These are phyloP conservation scores for Perizoma flavofasciatum DNA, from an alignment of 2,888 invertebrate genomes.

Conservation along the genomic window DNA sequence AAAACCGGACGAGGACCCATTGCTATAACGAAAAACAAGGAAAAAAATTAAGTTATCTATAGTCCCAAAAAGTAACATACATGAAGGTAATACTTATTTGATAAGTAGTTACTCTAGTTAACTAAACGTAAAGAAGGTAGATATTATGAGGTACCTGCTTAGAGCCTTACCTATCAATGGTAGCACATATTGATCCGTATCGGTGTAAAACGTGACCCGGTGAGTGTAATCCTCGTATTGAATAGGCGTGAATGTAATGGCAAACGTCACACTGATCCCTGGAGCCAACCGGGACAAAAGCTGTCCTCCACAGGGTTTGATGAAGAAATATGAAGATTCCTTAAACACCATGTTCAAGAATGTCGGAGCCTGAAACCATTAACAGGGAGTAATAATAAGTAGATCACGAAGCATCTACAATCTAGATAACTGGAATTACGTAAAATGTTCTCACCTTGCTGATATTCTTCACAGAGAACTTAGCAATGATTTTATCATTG, in stretches of 20 bases:
- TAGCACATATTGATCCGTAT: constrained; percentile 78
- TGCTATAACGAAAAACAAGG: constrained; percentile 49
- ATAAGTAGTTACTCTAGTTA: too few species aligned
- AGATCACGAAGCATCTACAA: too few species aligned
- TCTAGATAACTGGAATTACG: not conserved
- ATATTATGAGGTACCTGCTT: too few species aligned
- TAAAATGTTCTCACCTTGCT: constrained; percentile 71
- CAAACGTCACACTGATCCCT: constrained; percentile 86
- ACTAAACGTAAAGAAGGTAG: too few species aligned
- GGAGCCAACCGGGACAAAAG: constrained; percentile 86
- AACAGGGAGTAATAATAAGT: not conserved
- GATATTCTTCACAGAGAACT: constrained; percentile 82
- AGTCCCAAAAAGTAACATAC: too few species aligned
- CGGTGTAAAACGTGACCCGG: constrained; percentile 79
- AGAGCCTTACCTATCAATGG: constrained; percentile 82
- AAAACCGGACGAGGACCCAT: constrained; percentile 74
- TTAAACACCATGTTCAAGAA: constrained; percentile 76
- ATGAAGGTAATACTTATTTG: too few species aligned
- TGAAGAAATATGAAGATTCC: constrained; percentile 77
- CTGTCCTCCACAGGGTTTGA: constrained; percentile 70
- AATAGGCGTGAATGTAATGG: constrained; percentile 85
- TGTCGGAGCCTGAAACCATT: constrained; percentile 71
- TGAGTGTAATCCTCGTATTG: constrained; percentile 82
- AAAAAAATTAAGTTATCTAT: too few species aligned
- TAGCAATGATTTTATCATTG: constrained; percentile 75